phyloP scores from a whole-genome alignment of 2,888 invertebrate genomes.

The Griposia aprilina region DNA sequence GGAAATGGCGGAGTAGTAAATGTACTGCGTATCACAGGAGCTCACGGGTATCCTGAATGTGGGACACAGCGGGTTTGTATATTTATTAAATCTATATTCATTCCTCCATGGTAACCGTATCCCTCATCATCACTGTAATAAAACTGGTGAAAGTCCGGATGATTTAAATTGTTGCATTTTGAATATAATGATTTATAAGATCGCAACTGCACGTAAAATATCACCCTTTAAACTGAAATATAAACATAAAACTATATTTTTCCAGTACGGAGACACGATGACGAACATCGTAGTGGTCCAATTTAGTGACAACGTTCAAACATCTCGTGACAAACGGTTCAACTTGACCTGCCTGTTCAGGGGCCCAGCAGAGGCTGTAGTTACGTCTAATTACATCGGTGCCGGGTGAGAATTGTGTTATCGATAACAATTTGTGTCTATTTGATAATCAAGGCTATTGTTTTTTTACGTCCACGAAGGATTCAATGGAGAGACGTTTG shows the following conservation, averaged over 20 bases:
- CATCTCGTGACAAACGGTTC: slow-evolving; percentile 96
- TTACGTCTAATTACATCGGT: slow-evolving; percentile 97
- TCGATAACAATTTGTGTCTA: slow-evolving; percentile 62
- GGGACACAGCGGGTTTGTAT: slow-evolving; percentile 94
- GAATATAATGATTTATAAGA: no score
- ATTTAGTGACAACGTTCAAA: slow-evolving; percentile 98
- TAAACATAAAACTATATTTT: neutral
- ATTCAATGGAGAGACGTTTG: neutral
- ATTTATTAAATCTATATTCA: neutral
- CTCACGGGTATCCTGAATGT: slow-evolving; percentile 98
- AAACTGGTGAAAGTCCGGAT: neutral
- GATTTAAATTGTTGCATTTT: no score
- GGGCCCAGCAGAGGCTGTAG: slow-evolving; percentile 97
- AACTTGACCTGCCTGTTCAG: slow-evolving; percentile 98
- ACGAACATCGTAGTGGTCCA: slow-evolving; percentile 98
- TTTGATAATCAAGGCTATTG: slow-evolving; percentile 67
- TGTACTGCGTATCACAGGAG: slow-evolving; percentile 95
- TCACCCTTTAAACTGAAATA: neutral
- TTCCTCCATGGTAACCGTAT: no score
- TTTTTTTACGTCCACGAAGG: neutral
- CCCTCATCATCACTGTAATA: neutral
- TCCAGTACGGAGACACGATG: slow-evolving; percentile 97
- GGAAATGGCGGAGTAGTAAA: slow-evolving; percentile 97
- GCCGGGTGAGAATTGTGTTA: slow-evolving; percentile 93
- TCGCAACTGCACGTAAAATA: neutral